Percentiles rank a stretch among this genome's conserved stretches.
phyloP scores from a whole-genome alignment of 2,888 invertebrate genomes.

The Phanerotoma sp. region DNA sequence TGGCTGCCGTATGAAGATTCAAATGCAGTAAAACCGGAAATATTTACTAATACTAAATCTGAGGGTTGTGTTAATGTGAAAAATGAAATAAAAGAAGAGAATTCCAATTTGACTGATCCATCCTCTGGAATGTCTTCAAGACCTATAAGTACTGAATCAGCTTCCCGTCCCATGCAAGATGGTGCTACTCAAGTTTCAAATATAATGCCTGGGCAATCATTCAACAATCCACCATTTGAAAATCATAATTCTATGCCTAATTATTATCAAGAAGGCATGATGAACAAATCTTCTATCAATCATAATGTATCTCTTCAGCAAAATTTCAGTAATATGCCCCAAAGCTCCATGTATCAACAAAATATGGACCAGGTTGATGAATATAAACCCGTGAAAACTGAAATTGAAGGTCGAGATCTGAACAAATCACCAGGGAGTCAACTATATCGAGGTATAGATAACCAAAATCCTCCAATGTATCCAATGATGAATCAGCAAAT shows the following conservation, averaged over 20 bases:
- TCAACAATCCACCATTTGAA: constrained; percentile 41
- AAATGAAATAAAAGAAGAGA: constrained; percentile 51
- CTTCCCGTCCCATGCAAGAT: constrained; percentile 43
- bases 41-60: constrained; percentile 27
- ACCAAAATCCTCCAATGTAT: constrained; percentile 38
- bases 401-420: constrained; percentile 41
- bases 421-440: constrained; percentile 30
- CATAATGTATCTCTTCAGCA: constrained; percentile 35
- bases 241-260: constrained; percentile 40
- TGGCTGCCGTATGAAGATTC: constrained; percentile 82
- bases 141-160: constrained; percentile 44
- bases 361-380: constrained; percentile 32
- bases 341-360: constrained; percentile 42
- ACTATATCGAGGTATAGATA: constrained; percentile 39
- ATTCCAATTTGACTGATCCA: constrained; percentile 45
- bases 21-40: constrained; percentile 27
- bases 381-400: constrained; percentile 42
- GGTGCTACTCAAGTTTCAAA: constrained; percentile 35
- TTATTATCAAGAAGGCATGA: constrained; percentile 39
- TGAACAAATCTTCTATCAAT: constrained; percentile 40
- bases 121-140: constrained; percentile 43
- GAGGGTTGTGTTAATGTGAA: constrained; percentile 36
- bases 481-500: constrained; percentile 37
- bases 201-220: constrained; percentile 41
- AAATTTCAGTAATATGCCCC: constrained; percentile 41